These are phyloP conservation scores for Zoanthus solanderi DNA, from an alignment of 92 coral and sea anemone species.

Conservation along the genomic window DNA sequence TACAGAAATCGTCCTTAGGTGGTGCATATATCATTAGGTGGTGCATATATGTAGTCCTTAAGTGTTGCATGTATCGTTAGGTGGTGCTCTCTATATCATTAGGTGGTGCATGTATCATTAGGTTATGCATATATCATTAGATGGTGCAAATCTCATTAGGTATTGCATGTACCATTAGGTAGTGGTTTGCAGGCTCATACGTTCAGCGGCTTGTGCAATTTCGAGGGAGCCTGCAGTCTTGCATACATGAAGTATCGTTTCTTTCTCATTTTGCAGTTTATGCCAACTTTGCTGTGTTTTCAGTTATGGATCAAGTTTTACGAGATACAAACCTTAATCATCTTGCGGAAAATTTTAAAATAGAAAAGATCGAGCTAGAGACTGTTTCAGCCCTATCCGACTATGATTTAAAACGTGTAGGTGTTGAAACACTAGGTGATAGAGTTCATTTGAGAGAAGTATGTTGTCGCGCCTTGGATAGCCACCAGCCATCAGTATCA, in stretches of 20 bases:
- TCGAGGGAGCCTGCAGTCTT: constrained; percentile 17
- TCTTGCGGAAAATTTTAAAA: background rate
- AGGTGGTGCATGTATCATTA: background rate
- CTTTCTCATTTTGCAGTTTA: constrained; percentile 4
- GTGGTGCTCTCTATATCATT: background rate
- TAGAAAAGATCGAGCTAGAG: background rate
- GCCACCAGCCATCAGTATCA: constrained; percentile 8
- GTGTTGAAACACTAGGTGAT: constrained; percentile 7
- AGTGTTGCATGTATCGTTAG: no score
- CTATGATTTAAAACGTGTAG: constrained; percentile 14
- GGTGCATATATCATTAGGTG: constrained; percentile 5
- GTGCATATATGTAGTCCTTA: no score
- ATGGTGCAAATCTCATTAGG: background rate
- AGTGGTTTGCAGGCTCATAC: constrained; percentile 15
- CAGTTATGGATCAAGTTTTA: constrained; percentile 21
- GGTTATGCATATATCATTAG: constrained; percentile 2
- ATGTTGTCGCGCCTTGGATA: constrained; percentile 6
- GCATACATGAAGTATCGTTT: background rate
- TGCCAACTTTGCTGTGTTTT: constrained; percentile 11
- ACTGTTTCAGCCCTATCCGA: constrained; percentile 12
- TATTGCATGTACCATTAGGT: background rate
- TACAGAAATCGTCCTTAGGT: no score
- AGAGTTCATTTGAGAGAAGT: background rate
- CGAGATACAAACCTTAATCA: constrained; percentile 13
- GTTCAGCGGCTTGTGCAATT: constrained; percentile 12